Percentiles rank a stretch among this genome's conserved stretches.
phyloP scores from a whole-genome alignment of 2,888 invertebrate species.

The Dichetophora obliterata region DNA sequence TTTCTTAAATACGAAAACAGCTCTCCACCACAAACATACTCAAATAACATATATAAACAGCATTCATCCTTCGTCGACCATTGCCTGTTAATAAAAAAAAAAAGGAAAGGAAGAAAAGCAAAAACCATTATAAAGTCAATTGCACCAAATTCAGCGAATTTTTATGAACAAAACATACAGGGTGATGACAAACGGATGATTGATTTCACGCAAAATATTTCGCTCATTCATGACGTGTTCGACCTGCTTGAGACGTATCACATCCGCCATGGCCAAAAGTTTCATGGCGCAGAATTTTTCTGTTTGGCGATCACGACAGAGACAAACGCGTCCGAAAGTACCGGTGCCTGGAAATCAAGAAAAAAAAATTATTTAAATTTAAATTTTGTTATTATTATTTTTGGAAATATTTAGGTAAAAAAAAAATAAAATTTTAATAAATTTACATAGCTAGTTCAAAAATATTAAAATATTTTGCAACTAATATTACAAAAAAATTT shows the following conservation, averaged over 20 bases:
- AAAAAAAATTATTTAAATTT: not conserved
- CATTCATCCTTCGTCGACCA: slow-evolving; percentile 93
- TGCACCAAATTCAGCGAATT: not conserved
- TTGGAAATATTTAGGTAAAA: not conserved
- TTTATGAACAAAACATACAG: slow-evolving; percentile 76
- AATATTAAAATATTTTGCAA: not conserved
- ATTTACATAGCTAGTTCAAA: not conserved
- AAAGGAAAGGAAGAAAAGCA: no score
- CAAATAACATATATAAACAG: slow-evolving; percentile 96
- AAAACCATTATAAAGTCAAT: not conserved
- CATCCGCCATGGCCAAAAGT: slow-evolving; percentile 92
- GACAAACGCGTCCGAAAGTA: slow-evolving; percentile 94
- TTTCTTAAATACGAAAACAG: slow-evolving; percentile 95
- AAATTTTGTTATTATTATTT: not conserved
- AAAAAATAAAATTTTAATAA: not conserved
- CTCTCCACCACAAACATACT: slow-evolving; percentile 97
- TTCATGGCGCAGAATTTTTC: slow-evolving; percentile 93
- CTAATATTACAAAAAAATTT: no score
- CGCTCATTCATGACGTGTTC: slow-evolving; percentile 99
- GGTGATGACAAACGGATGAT: slow-evolving; percentile 96
- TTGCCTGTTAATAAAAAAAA: slow-evolving; percentile 74
- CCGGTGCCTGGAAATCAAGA: slow-evolving; percentile 82
- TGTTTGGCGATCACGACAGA: slow-evolving; percentile 86
- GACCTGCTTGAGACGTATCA: slow-evolving; percentile 94
- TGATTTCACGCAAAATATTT: slow-evolving; percentile 88